Evolutionary conservation across 2,113 vertebrate genomes (phyloP).

Genomic region (Hypanus sabinus): DNA sequence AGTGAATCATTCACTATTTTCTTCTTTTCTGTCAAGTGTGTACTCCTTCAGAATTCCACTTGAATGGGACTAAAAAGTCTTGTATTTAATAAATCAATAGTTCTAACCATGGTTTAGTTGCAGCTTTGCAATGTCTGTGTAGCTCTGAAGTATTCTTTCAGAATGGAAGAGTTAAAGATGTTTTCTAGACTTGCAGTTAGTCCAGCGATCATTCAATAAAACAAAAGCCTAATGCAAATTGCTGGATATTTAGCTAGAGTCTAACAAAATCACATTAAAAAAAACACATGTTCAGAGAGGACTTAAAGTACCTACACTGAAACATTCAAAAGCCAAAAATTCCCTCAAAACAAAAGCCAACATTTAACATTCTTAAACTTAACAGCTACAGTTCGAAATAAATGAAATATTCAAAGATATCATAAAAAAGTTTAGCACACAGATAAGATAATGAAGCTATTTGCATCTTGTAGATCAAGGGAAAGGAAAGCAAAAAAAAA

Average conservation of each 20-base stretch:
- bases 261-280: neutral
- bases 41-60: constrained; percentile 5
- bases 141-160: constrained; percentile 29
- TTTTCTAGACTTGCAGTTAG: constrained; percentile 54
- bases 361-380: constrained; percentile 48
- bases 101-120: constrained; percentile 37
- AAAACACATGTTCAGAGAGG: neutral
- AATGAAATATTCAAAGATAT: constrained; percentile 47
- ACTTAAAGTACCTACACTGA: constrained; percentile 21
- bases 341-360: constrained; percentile 43
- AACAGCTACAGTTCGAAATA: constrained; percentile 46
- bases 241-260: constrained; percentile 35
- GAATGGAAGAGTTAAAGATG: constrained; percentile 42
- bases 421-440: constrained; percentile 48
- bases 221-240: constrained; percentile 48
- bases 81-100: constrained; percentile 37
- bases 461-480: constrained; percentile 9
- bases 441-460: constrained; percentile 44
- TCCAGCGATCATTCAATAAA: constrained; percentile 47
- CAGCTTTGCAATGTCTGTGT: constrained; percentile 34
- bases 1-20: neutral
- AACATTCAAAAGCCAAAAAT: constrained; percentile 43
- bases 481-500: neutral
- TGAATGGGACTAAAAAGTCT: constrained; percentile 32
- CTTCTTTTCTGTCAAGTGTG: neutral